Evolutionary conservation across 2,113 vertebrate genomes (phyloP).

Genomic region (Odobenus rosmarus): DNA sequence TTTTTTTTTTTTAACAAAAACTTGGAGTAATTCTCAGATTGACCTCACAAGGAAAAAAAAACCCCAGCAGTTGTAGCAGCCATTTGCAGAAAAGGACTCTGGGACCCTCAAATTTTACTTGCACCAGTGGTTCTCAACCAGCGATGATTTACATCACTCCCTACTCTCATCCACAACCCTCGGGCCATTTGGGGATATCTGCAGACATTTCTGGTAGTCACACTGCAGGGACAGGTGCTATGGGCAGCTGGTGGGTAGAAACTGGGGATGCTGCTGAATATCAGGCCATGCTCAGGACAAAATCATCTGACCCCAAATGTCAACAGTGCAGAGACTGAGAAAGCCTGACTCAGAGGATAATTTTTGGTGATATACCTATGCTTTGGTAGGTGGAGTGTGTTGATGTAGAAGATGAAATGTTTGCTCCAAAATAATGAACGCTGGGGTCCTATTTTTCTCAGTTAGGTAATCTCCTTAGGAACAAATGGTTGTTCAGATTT

Average conservation of each 20-base stretch:
- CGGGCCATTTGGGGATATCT: neutral
- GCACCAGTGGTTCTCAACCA: neutral
- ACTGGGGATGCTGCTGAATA: neutral
- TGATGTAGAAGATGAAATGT: neutral
- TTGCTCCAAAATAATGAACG: neutral
- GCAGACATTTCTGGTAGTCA: neutral
- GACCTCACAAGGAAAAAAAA: neutral
- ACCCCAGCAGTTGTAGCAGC: neutral
- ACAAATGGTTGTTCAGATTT: neutral
- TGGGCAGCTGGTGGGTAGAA: neutral
- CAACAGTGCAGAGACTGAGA: fast-evolving
- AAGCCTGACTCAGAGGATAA: neutral
- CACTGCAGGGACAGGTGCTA: neutral
- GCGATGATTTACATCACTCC: neutral
- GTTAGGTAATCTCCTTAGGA: fast-evolving
- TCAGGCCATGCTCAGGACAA: neutral
- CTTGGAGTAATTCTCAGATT: neutral
- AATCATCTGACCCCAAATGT: neutral
- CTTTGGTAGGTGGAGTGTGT: neutral
- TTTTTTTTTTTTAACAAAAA: neutral
- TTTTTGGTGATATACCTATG: neutral
- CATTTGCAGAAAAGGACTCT: neutral
- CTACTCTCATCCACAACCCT: no score
- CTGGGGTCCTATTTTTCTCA: conserved; percentile 15
- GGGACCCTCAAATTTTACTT: neutral